phyloP scores from a whole-genome alignment of 1,140 invertebrate genomes.

The Meloidogyne chitwoodi region DNA sequence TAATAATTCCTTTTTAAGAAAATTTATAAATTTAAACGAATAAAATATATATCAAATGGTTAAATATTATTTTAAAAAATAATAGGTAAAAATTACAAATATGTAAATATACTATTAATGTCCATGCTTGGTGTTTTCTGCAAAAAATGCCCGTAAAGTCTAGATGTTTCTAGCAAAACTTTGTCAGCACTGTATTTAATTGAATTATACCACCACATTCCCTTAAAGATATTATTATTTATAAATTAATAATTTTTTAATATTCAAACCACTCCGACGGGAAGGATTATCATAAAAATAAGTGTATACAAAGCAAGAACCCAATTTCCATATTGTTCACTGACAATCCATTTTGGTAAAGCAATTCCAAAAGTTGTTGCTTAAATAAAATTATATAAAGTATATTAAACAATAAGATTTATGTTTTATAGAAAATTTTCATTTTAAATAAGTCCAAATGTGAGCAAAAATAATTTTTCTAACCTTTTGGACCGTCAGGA shows the following conservation, averaged over 20 bases:
- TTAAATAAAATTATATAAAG: constrained; percentile 49
- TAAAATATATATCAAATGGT: too few relatives aligned
- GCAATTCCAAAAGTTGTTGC: constrained; percentile 98
- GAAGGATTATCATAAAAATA: constrained; percentile 94
- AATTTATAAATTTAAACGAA: constrained; percentile 14
- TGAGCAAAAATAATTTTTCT: background rate
- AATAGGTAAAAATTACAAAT: too few relatives aligned
- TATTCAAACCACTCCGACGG: constrained; percentile 71
- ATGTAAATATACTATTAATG: constrained; percentile 68
- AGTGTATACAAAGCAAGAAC: constrained; percentile 89
- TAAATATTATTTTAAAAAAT: too few relatives aligned
- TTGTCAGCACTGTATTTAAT: constrained; percentile 87
- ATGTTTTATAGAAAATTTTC: background rate
- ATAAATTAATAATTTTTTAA: constrained; percentile 10
- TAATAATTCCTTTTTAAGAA: constrained; percentile 72
- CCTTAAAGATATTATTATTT: constrained; percentile 62
- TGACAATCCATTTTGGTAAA: constrained; percentile 98
- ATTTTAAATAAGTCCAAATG: background rate
- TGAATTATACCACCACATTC: constrained; percentile 97
- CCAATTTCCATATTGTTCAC: constrained; percentile 97
- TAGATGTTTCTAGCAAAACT: constrained; percentile 87
- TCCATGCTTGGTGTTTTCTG: constrained; percentile 90
- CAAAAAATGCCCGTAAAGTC: constrained; percentile 91
- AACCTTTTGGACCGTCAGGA: constrained; percentile 89
- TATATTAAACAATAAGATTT: too few relatives aligned